A percentile compares a stretch with the other conserved stretches of the same genome.
These are phyloP conservation scores for Platysteira castanea DNA, from an alignment of 2,113 vertebrate genomes.

Conservation along the genomic window DNA sequence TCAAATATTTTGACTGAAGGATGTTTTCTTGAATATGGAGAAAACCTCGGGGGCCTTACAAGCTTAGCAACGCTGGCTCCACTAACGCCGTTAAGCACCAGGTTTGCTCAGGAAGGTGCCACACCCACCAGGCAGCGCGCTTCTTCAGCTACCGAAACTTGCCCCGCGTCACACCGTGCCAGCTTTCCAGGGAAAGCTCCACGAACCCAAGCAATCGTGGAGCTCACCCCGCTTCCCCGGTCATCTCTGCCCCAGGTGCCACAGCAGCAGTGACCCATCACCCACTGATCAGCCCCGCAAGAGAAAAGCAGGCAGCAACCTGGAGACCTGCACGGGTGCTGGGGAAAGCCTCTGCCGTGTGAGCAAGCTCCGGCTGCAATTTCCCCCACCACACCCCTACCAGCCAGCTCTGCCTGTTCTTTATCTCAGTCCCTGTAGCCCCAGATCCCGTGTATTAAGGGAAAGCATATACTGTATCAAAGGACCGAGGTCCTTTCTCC, in stretches of 20 bases:
- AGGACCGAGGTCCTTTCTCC: neutral
- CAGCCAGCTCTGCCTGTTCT: neutral
- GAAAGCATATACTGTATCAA: neutral
- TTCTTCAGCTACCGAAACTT: neutral
- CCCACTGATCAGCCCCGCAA: neutral
- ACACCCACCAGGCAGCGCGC: slow-evolving; percentile 5
- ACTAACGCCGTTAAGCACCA: neutral
- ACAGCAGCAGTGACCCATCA: neutral
- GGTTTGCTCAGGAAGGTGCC: neutral
- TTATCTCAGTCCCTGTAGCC: neutral
- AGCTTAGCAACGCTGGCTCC: neutral
- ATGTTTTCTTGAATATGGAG: neutral
- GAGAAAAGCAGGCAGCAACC: neutral
- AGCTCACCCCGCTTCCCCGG: neutral
- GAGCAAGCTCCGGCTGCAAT: neutral
- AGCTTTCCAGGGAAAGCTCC: neutral
- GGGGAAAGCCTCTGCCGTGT: neutral
- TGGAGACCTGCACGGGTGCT: rapidly evolving
- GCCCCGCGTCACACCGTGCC: neutral
- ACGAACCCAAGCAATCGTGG: neutral
- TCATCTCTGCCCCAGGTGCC: neutral
- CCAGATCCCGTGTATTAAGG: neutral
- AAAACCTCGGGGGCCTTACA: neutral
- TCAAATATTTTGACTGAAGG: neutral
- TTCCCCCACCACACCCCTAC: neutral